phyloP scores from a whole-genome alignment of 1,140 invertebrate genomes.

The Camponotus vicinus region DNA sequence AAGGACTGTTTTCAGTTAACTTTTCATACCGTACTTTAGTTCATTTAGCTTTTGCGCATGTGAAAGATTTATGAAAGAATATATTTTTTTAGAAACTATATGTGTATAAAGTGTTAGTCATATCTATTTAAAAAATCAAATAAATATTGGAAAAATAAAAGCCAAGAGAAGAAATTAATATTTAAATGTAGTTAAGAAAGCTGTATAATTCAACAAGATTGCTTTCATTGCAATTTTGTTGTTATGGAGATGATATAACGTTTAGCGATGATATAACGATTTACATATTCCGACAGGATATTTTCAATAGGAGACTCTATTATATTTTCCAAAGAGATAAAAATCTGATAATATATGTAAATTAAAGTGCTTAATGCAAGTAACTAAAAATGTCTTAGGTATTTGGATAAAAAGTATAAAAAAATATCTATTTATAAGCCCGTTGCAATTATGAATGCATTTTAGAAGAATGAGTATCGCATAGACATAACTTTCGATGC shows the following conservation, averaged over 20 bases:
- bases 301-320: neutral
- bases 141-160: slow-evolving; percentile 22
- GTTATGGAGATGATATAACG: slow-evolving; percentile 4
- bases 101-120: neutral
- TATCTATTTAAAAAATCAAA: neutral
- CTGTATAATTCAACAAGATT: neutral
- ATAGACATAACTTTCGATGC: slow-evolving; percentile 48
- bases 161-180: slow-evolving; percentile 31
- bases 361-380: neutral
- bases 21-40: slow-evolving; percentile 16
- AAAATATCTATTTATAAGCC: slow-evolving; percentile 12
- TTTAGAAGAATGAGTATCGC: neutral
- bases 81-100: neutral
- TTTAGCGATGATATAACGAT: neutral
- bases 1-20: slow-evolving; percentile 38
- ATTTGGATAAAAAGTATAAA: neutral
- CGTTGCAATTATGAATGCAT: slow-evolving; percentile 6
- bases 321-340: neutral
- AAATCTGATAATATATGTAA: neutral
- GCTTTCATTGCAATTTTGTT: slow-evolving; percentile 19
- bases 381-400: neutral
- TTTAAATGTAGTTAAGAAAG: slow-evolving; percentile 25
- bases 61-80: slow-evolving; percentile 13
- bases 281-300: neutral
- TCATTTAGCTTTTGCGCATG: neutral